A percentile compares a stretch with the other conserved stretches of the same genome.
These are phyloP conservation scores for Tinea semifulvella DNA, from an alignment of 2,888 invertebrate genomes.

Conservation along the genomic window DNA sequence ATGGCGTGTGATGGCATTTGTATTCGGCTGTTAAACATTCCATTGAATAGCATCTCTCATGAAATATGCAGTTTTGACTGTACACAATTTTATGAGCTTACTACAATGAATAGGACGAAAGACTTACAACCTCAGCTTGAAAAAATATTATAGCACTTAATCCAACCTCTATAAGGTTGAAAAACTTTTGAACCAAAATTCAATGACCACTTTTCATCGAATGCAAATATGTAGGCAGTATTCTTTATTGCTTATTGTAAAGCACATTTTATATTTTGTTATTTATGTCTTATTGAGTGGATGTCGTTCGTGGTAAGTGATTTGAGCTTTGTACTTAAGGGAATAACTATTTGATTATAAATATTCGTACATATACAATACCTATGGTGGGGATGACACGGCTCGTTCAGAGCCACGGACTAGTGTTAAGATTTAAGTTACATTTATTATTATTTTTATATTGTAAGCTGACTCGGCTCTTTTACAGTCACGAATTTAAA, in stretches of 20 bases:
- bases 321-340: not conserved
- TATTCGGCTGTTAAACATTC: slow-evolving; percentile 11
- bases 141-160: not conserved
- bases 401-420: too few relatives aligned
- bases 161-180: not conserved
- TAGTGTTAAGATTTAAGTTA: too few relatives aligned
- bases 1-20: slow-evolving; percentile 13
- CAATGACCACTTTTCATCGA: slow-evolving; percentile 1
- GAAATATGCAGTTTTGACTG: slow-evolving; percentile 13
- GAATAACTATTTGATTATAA: too few relatives aligned
- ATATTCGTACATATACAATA: too few relatives aligned
- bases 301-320: slow-evolving; percentile 4
- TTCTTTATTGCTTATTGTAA: slow-evolving; percentile 12
- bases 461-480: too few relatives aligned
- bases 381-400: too few relatives aligned
- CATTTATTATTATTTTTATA: too few relatives aligned
- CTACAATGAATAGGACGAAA: slow-evolving; percentile 11
- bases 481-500: too few relatives aligned
- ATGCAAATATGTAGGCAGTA: slow-evolving; percentile 2
- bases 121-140: not conserved
- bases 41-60: slow-evolving; percentile 9
- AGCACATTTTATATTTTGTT: slow-evolving; percentile 1
- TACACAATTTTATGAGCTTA: slow-evolving; percentile 9
- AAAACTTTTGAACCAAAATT: not conserved
- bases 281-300: slow-evolving; percentile 11